Evolutionary conservation across 2,888 invertebrate species (phyloP).

Genomic region (Heliconius sara): DNA sequence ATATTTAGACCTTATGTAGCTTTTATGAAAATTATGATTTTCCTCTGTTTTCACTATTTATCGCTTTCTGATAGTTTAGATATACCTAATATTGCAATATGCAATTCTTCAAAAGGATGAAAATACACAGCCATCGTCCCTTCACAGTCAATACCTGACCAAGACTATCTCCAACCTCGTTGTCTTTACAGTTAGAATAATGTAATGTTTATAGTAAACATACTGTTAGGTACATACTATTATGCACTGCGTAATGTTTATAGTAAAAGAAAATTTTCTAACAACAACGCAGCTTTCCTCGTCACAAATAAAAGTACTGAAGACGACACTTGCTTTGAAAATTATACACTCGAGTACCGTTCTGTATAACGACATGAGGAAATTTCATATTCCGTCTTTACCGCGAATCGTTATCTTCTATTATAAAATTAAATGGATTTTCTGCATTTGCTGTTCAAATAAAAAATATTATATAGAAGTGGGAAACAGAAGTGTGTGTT

Average conservation of each 20-base stretch:
- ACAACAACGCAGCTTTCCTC: background rate
- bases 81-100: too few species aligned
- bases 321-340: slow-evolving; percentile 27
- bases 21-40: too few species aligned
- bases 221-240: too few species aligned
- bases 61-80: too few species aligned
- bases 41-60: too few species aligned
- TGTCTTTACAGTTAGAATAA: background rate
- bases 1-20: too few species aligned
- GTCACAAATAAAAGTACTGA: slow-evolving; percentile 19
- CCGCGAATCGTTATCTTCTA: slow-evolving; percentile 24
- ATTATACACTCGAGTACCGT: slow-evolving; percentile 25
- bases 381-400: slow-evolving; percentile 24
- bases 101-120: too few species aligned
- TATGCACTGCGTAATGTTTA: background rate
- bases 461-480: background rate
- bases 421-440: slow-evolving; percentile 23
- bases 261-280: background rate
- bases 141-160: background rate
- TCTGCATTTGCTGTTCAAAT: background rate
- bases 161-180: background rate
- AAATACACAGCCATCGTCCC: too few species aligned
- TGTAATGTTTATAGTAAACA: background rate
- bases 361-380: slow-evolving; percentile 16
- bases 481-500: too few species aligned